Conservation (phyloP, 35 echinoderm and acorn worm genomes). For the Hemicentrotus pulcherrimus region DNA sequence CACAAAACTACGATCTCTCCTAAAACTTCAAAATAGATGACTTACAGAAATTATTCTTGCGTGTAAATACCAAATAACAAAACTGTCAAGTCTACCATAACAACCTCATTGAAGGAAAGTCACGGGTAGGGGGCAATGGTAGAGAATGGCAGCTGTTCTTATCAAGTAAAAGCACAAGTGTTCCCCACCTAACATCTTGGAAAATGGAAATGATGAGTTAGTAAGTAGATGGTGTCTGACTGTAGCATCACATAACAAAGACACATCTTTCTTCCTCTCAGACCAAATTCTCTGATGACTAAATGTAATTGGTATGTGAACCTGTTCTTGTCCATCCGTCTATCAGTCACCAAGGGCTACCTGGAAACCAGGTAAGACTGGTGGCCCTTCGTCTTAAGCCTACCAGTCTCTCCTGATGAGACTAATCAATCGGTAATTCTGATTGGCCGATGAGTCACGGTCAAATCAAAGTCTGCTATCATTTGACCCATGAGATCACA, state of each 20-base stretch:
- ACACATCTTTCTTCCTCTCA: not conserved
- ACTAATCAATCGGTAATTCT: constrained; percentile 35
- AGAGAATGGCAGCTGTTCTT: not conserved
- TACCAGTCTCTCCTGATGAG: not conserved
- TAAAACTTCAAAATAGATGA: not conserved
- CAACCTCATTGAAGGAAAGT: not conserved
- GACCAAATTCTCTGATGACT: not conserved
- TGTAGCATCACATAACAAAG: not conserved
- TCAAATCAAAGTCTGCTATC: not conserved
- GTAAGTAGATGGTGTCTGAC: not conserved
- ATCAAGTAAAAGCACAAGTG: not conserved
- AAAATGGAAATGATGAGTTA: not conserved
- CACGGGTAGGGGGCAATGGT: not conserved
- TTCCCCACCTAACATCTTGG: not conserved
- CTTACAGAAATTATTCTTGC: not conserved
- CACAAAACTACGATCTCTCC: not conserved
- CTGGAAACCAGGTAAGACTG: constrained; percentile 30
- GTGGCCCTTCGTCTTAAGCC: not conserved
- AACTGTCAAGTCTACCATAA: not conserved
- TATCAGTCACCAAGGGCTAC: constrained; percentile 24
- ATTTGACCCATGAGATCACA: not conserved
- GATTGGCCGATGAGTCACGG: constrained; percentile 48
- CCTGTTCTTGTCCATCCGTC: constrained; percentile 30
- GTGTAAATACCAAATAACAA: not conserved
- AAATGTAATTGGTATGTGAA: constrained; percentile 18